Percentiles rank a stretch among this genome's conserved stretches.
phyloP scores from a whole-genome alignment of 30 jellyfish, hydroid and myxozoan species.

The Euphysa ruthae region DNA sequence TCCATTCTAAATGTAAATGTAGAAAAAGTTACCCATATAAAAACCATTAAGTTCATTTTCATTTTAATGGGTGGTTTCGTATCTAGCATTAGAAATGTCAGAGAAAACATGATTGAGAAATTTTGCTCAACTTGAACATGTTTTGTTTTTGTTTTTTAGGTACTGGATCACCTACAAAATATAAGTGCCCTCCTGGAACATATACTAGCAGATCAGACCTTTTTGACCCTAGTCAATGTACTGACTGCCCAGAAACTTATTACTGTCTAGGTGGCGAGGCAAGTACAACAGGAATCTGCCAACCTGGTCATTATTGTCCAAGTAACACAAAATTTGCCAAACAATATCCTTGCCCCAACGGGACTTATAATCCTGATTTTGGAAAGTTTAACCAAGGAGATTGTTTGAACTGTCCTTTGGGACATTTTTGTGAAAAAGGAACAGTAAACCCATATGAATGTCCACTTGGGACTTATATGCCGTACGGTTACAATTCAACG shows the following conservation, averaged over 20 bases:
- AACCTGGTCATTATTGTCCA: constrained; percentile 90
- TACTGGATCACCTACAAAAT: constrained; percentile 85
- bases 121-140: not conserved
- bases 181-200: constrained; percentile 96
- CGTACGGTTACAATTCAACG: constrained; percentile 74
- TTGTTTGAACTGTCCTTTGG: constrained; percentile 74
- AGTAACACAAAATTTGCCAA: constrained; percentile 67
- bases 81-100: no score
- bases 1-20: no score
- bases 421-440: constrained; percentile 95
- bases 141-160: constrained; percentile 14
- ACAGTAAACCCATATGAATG: constrained; percentile 84
- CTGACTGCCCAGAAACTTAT: constrained; percentile 61
- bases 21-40: no score
- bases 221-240: constrained; percentile 68
- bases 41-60: no score
- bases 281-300: constrained; percentile 65
- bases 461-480: constrained; percentile 95
- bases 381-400: constrained; percentile 37
- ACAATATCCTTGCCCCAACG: constrained; percentile 81
- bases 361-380: constrained; percentile 77
- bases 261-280: constrained; percentile 97
- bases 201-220: constrained; percentile 65
- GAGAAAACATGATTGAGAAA: no score
- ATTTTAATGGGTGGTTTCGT: no score